These are phyloP conservation scores for Petrosia ficiformis DNA, from an alignment of 37 sponge, comb jelly and placozoan genomes.

Conservation along the genomic window DNA sequence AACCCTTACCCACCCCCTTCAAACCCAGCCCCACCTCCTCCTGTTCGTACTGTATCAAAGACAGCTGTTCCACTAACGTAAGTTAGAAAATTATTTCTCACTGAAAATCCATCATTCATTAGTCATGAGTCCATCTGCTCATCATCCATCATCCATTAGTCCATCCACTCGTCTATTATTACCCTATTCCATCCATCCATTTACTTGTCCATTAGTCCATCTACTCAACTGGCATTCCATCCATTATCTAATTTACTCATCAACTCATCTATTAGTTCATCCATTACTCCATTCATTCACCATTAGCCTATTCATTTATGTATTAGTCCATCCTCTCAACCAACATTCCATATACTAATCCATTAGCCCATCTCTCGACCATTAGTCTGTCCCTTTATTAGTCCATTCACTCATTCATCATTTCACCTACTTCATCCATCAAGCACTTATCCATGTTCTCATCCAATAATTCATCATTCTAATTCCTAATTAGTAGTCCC, in stretches of 20 bases:
- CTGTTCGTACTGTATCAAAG: conserved; percentile 42
- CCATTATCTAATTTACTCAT: background rate
- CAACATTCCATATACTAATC: background rate
- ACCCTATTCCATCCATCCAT: background rate
- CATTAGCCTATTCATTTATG: conserved; percentile 2
- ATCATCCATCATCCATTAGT: background rate
- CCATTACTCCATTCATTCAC: background rate
- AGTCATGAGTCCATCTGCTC: background rate
- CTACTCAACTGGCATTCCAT: background rate
- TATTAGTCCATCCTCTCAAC: background rate
- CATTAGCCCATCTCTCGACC: background rate
- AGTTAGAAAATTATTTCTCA: background rate
- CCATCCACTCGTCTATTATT: background rate
- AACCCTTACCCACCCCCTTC: conserved; percentile 20
- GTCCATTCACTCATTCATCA: background rate
- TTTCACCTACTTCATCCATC: background rate
- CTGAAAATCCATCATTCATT: too few species aligned
- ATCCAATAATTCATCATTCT: too few species aligned
- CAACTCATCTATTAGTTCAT: background rate
- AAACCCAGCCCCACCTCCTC: conserved; percentile 53
- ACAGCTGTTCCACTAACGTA: conserved; percentile 29
- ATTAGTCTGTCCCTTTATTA: conserved; percentile 5
- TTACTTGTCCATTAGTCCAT: background rate
- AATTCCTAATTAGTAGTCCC: too few species aligned
- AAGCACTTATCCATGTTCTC: too few species aligned